Evolutionary conservation across 92 coral and sea anemone species (phyloP).

Genomic region (Palythoa heliodiscus): DNA sequence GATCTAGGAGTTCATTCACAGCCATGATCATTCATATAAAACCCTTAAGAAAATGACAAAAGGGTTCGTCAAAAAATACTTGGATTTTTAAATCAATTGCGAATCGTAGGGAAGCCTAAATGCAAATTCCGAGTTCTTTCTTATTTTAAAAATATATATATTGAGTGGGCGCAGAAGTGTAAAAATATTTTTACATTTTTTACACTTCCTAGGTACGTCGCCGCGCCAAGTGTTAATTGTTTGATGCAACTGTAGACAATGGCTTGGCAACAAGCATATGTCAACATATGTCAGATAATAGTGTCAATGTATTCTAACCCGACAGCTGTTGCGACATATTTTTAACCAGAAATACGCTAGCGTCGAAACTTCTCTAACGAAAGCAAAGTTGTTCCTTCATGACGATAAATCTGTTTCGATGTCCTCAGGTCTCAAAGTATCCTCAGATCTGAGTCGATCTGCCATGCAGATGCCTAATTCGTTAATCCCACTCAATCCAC

Average conservation of each 20-base stretch:
- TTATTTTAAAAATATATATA: not conserved
- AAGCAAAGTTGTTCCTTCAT: not conserved
- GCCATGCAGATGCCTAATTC: constrained; percentile 30
- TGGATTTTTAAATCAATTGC: too few relatives aligned
- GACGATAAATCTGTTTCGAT: not conserved
- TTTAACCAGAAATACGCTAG: not conserved
- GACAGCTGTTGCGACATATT: not conserved
- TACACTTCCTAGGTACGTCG: not conserved
- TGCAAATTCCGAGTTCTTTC: too few relatives aligned
- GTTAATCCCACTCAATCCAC: constrained; percentile 28
- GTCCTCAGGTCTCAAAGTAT: not conserved
- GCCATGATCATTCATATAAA: too few relatives aligned
- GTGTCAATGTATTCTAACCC: not conserved
- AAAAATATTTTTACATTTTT: not conserved
- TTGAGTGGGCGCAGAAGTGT: not conserved
- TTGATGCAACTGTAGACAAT: not conserved
- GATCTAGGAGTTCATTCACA: too few relatives aligned
- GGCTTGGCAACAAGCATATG: not conserved
- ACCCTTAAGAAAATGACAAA: too few relatives aligned
- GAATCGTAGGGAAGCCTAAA: too few relatives aligned
- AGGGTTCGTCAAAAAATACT: too few relatives aligned
- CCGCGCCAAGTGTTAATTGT: constrained; percentile 1
- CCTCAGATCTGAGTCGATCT: not conserved
- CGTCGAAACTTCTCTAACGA: not conserved
- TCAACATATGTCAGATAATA: not conserved